These are phyloP conservation scores for Calameuta pallipes DNA, from an alignment of 2,888 invertebrate genomes.

Conservation along the genomic window DNA sequence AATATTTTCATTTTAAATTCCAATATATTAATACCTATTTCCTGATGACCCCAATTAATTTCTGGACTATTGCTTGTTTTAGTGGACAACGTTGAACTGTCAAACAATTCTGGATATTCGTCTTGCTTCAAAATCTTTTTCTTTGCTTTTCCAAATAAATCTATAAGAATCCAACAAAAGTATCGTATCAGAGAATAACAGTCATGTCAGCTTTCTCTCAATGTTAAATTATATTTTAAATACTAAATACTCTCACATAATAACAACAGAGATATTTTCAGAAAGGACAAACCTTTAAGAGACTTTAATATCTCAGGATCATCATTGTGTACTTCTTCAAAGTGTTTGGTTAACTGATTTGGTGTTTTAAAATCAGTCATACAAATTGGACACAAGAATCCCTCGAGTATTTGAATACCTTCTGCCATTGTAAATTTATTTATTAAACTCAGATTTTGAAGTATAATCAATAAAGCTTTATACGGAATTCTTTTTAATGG, in stretches of 20 bases:
- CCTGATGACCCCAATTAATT: slow-evolving; percentile 72
- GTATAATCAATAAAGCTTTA: neutral
- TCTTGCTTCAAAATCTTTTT: slow-evolving; percentile 85
- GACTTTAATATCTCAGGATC: slow-evolving; percentile 86
- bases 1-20: neutral
- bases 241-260: too few relatives aligned
- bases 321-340: slow-evolving; percentile 88
- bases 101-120: slow-evolving; percentile 64
- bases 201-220: too few relatives aligned
- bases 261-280: neutral
- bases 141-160: slow-evolving; percentile 88
- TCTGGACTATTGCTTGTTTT: slow-evolving; percentile 42
- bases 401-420: slow-evolving; percentile 81
- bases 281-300: slow-evolving; percentile 73
- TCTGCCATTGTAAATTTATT: slow-evolving; percentile 55
- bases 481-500: neutral
- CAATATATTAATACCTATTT: slow-evolving; percentile 67
- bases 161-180: slow-evolving; percentile 54
- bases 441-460: neutral
- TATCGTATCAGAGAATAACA: neutral
- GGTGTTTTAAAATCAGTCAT: slow-evolving; percentile 90
- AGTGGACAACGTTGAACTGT: slow-evolving; percentile 29
- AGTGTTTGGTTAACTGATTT: slow-evolving; percentile 85
- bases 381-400: slow-evolving; percentile 96
- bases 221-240: too few relatives aligned